phyloP scores from a whole-genome alignment of 2,888 invertebrate species.

The Criorhina ranunculi region DNA sequence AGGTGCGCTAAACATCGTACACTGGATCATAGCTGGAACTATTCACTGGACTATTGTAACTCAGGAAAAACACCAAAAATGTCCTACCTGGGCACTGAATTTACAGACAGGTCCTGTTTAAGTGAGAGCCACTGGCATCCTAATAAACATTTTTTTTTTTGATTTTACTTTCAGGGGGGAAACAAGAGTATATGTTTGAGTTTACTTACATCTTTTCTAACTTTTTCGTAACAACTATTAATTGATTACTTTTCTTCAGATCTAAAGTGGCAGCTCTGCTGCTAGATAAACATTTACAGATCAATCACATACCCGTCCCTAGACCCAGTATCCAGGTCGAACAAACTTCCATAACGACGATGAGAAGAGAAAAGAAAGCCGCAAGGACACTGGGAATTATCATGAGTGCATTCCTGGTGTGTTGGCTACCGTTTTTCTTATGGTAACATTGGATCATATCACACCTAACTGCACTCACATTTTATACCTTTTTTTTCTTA shows the following conservation, averaged over 20 bases:
- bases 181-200: no score
- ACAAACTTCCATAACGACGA: conserved; percentile 92
- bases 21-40: no score
- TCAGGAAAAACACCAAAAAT: no score
- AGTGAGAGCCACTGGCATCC: no score
- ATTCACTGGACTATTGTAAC: no score
- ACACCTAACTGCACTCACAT: not conserved
- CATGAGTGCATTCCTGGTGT: conserved; percentile 97
- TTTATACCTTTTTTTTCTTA: conserved; percentile 77
- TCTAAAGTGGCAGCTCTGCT: conserved; percentile 95
- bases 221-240: not conserved
- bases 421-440: conserved; percentile 98
- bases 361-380: conserved; percentile 95
- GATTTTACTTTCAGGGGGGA: no score
- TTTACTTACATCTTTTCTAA: no score
- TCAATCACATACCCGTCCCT: conserved; percentile 93
- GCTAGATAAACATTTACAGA: conserved; percentile 94
- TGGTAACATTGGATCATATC: conserved; percentile 87
- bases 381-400: conserved; percentile 97
- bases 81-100: no score
- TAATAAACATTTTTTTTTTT: no score
- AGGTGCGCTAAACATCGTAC: no score
- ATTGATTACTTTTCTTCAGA: conserved; percentile 84
- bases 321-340: conserved; percentile 89
- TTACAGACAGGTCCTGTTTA: no score